Conservation (phyloP, 2,113 vertebrate species). For the Leucopternis melanops region DNA sequence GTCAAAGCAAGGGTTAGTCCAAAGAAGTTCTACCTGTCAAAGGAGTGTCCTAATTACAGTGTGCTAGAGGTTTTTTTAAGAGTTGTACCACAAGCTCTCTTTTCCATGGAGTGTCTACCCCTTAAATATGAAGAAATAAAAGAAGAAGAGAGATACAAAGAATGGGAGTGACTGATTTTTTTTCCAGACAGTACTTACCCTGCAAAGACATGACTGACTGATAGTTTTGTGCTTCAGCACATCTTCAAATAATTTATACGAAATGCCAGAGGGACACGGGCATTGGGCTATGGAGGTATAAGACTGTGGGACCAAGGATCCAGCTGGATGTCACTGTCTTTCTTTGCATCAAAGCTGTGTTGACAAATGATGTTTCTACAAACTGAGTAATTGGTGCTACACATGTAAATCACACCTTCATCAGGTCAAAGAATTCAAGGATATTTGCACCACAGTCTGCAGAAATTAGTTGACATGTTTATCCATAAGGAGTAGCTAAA, state of each 20-base stretch:
- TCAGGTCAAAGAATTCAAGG: neutral
- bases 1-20: neutral
- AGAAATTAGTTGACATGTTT: neutral
- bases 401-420: neutral
- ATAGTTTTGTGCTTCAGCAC: neutral
- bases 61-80: neutral
- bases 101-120: neutral
- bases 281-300: neutral
- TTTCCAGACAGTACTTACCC: neutral
- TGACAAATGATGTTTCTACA: neutral
- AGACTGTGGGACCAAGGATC: neutral
- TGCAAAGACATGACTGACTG: neutral
- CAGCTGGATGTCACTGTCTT: neutral
- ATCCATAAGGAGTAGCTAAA: neutral
- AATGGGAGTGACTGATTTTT: neutral
- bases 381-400: accelerated
- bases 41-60: neutral
- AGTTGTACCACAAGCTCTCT: neutral
- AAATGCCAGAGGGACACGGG: neutral
- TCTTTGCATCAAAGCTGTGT: neutral
- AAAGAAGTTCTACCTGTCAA: neutral
- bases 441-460: neutral
- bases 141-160: neutral
- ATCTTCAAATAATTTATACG: neutral
- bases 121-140: neutral